Percentiles rank a stretch among this genome's conserved stretches.
Evolutionary conservation across 2,888 invertebrate species (phyloP).

Genomic region (Piscicola geometra): DNA sequence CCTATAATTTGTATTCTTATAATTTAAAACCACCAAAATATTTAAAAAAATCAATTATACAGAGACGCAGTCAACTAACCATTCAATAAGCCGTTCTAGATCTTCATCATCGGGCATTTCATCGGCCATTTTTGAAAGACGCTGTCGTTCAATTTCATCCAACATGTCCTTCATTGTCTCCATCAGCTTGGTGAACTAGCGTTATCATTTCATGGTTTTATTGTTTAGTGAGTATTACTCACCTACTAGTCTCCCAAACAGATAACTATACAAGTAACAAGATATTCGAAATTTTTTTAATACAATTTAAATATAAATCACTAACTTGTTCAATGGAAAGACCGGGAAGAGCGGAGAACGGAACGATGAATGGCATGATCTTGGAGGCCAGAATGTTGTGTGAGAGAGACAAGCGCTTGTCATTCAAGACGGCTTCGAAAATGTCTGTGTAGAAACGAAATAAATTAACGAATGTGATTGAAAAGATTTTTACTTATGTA

Average conservation of each 20-base stretch:
- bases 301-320: neutral
- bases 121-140: conserved; percentile 71
- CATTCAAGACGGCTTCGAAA: conserved; percentile 81
- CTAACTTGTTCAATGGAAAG: conserved; percentile 74
- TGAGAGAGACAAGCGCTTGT: conserved; percentile 82
- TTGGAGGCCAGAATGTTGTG: conserved; percentile 86
- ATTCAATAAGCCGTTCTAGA: conserved; percentile 32
- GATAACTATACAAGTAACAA: too few relatives aligned
- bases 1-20: too few relatives aligned
- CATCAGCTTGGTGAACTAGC: conserved; percentile 64
- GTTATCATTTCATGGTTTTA: too few relatives aligned
- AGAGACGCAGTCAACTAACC: neutral
- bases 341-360: conserved; percentile 85
- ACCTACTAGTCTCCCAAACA: too few relatives aligned
- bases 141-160: conserved; percentile 64
- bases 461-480: too few relatives aligned
- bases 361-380: conserved; percentile 85
- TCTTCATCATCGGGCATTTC: conserved; percentile 42
- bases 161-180: conserved; percentile 88
- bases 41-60: too few relatives aligned
- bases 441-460: conserved; percentile 78
- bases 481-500: too few relatives aligned
- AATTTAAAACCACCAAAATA: too few relatives aligned
- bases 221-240: too few relatives aligned
- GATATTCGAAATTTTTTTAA: neutral